A percentile compares a stretch with the other conserved stretches of the same genome.
These are phyloP conservation scores for Leptothorax acervorum DNA, from an alignment of 2,888 invertebrate genomes.

Conservation along the genomic window DNA sequence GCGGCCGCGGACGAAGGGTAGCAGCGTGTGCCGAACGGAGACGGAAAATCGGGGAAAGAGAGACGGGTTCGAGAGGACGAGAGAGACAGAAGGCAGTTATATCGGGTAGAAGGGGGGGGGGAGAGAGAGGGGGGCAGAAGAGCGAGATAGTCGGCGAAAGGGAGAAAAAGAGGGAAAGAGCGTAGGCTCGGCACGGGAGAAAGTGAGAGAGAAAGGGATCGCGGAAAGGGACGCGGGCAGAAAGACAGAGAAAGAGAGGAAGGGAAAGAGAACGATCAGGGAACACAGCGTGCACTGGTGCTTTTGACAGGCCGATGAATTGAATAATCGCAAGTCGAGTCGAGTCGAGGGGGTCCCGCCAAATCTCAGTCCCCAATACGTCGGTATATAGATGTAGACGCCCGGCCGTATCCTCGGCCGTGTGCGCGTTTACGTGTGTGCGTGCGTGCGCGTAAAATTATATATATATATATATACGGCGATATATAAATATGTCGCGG, in stretches of 20 bases:
- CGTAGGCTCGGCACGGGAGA: constrained; percentile 37
- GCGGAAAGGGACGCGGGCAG: constrained; percentile 53
- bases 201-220: constrained; percentile 39
- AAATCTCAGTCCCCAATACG: constrained; percentile 85
- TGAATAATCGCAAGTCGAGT: constrained; percentile 86
- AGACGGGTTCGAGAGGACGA: constrained; percentile 53
- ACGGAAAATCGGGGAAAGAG: constrained; percentile 60
- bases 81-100: constrained; percentile 52
- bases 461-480: not conserved
- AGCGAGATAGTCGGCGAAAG: constrained; percentile 11
- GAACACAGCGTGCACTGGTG: constrained; percentile 85
- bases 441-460: constrained; percentile 9
- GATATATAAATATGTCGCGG: not conserved
- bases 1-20: constrained; percentile 59
- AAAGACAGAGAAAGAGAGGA: constrained; percentile 69
- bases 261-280: constrained; percentile 79
- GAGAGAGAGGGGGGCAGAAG: constrained; percentile 39
- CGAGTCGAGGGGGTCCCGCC: constrained; percentile 85
- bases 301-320: constrained; percentile 86
- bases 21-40: constrained; percentile 33
- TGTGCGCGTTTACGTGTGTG: constrained; percentile 14
- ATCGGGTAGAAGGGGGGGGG: not conserved
- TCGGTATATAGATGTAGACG: constrained; percentile 74
- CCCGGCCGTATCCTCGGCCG: constrained; percentile 27
- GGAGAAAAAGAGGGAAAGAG: constrained; percentile 52